These are phyloP conservation scores for Syrrhaptes paradoxus DNA, from an alignment of 2,113 vertebrate genomes.

Conservation along the genomic window DNA sequence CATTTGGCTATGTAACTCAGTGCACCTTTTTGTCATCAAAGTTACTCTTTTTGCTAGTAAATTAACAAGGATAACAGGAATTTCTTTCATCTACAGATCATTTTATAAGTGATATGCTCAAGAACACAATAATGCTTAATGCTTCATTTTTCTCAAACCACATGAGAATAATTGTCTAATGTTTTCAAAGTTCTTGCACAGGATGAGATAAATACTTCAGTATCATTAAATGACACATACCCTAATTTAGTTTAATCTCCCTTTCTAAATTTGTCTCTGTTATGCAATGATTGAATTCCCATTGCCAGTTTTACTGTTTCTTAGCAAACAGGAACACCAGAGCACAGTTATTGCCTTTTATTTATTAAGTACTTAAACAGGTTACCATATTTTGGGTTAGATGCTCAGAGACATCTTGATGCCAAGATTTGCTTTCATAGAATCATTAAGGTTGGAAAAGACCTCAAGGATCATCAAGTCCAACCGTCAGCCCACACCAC, in stretches of 20 bases:
- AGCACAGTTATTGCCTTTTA: background rate
- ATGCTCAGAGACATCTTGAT: background rate
- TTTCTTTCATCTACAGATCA: background rate
- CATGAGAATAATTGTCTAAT: background rate
- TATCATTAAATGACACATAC: background rate
- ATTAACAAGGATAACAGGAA: background rate
- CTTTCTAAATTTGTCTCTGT: slow-evolving; percentile 30
- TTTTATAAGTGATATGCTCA: background rate
- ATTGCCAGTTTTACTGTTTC: background rate
- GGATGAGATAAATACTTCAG: background rate
- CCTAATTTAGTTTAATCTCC: background rate
- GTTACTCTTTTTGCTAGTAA: background rate
- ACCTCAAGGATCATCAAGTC: too few species aligned
- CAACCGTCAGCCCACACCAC: too few species aligned
- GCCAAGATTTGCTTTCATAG: background rate
- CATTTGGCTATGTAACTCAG: background rate
- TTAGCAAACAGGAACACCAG: background rate
- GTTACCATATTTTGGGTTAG: background rate
- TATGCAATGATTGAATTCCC: background rate
- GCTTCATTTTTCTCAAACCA: background rate
- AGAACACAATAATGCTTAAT: background rate
- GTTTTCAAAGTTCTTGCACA: background rate
- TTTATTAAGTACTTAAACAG: background rate
- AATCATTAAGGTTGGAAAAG: too few species aligned
- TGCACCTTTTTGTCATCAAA: background rate